A percentile compares a stretch with the other conserved stretches of the same genome.
Conservation (phyloP, 1,140 invertebrate genomes). For the Euborellia annulipes region DNA sequence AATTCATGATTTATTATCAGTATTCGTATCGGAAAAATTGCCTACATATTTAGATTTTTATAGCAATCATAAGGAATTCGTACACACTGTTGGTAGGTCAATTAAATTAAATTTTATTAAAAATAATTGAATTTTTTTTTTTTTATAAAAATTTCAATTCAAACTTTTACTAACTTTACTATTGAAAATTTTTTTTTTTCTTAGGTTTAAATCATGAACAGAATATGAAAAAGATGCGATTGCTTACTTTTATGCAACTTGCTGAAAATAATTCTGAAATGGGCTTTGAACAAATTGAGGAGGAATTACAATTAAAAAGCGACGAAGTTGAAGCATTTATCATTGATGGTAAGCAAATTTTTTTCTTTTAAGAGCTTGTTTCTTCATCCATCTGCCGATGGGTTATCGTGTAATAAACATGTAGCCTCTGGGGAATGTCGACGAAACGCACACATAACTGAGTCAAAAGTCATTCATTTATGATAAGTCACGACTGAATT, state of each 20-base stretch:
- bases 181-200: slow-evolving; percentile 11
- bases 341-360: slow-evolving; percentile 51
- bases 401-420: too few relatives aligned
- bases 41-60: slow-evolving; percentile 83
- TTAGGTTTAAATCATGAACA: slow-evolving; percentile 79
- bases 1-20: slow-evolving; percentile 87
- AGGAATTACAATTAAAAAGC: slow-evolving; percentile 70
- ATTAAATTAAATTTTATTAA: too few relatives aligned
- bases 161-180: neutral
- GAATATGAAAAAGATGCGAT: slow-evolving; percentile 91
- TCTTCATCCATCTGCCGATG: too few relatives aligned
- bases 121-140: too few relatives aligned
- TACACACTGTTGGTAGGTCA: slow-evolving; percentile 31
- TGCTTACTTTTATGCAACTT: slow-evolving; percentile 92
- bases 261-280: slow-evolving; percentile 85
- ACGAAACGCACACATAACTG: too few relatives aligned
- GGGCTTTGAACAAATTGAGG: slow-evolving; percentile 70
- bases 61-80: slow-evolving; percentile 83
- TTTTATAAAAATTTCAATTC: slow-evolving; percentile 2
- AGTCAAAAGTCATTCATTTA: too few relatives aligned
- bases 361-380: too few relatives aligned
- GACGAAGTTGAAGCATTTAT: slow-evolving; percentile 89
- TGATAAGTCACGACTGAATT: too few relatives aligned
- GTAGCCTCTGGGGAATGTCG: too few relatives aligned
- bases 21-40: slow-evolving; percentile 90